phyloP scores from a whole-genome alignment of 2,797 vertebrate genomes.

The Chiroxiphia lanceolata region DNA sequence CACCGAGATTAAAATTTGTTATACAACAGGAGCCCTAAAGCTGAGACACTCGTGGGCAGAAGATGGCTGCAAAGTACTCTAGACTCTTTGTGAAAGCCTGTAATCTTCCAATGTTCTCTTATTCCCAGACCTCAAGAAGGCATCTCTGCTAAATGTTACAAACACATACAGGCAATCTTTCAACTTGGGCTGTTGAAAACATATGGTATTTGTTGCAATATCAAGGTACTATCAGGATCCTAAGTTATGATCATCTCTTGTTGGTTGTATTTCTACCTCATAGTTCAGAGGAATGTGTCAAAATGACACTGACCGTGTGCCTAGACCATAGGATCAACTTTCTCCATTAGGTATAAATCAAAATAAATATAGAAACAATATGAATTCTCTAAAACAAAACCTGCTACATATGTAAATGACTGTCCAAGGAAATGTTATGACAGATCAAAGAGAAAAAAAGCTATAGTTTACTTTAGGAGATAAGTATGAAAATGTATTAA shows the following conservation, averaged over 20 bases:
- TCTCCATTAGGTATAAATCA: not conserved
- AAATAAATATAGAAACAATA: conserved; percentile 15
- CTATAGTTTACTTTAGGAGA: not conserved
- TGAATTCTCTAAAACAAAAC: not conserved
- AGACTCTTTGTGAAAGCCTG: not conserved
- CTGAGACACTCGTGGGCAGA: not conserved
- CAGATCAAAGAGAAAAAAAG: conserved; percentile 31
- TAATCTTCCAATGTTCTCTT: not conserved
- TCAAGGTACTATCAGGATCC: not conserved
- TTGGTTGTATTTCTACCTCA: not conserved
- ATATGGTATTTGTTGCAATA: not conserved
- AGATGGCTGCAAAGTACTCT: not conserved
- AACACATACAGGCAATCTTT: not conserved
- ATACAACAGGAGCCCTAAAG: not conserved
- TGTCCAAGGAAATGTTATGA: not conserved
- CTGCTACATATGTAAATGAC: not conserved
- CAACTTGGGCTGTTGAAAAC: not conserved
- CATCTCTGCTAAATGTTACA: conserved; percentile 28
- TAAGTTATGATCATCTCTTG: not conserved
- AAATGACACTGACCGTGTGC: not conserved
- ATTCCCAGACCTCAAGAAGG: not conserved
- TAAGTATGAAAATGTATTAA: not conserved
- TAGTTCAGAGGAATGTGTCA: not conserved
- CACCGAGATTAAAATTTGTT: not conserved
- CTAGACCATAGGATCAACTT: not conserved